phyloP scores from a whole-genome alignment of 92 coral and sea anemone genomes.

The Anthopleura xanthogrammica region DNA sequence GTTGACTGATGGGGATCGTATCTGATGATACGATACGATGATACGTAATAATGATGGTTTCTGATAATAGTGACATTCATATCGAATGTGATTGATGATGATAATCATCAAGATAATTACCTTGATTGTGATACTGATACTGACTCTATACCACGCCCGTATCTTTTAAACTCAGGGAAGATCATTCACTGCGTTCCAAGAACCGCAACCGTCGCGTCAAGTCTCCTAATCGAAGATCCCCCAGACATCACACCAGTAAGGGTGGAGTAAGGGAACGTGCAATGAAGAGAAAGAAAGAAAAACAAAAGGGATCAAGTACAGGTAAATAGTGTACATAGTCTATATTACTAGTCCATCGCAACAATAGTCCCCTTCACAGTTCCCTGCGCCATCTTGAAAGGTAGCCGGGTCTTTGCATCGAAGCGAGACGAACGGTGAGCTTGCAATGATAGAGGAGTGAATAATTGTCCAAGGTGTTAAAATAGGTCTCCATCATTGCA shows the following conservation, averaged over 20 bases:
- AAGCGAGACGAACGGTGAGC: too few species aligned
- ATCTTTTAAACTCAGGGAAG: neutral
- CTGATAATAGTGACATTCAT: too few species aligned
- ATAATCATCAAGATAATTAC: neutral
- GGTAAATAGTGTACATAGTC: constrained; percentile 30
- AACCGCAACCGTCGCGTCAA: constrained; percentile 15
- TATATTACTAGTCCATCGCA: neutral
- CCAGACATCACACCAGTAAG: constrained; percentile 21
- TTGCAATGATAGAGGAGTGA: too few species aligned
- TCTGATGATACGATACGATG: too few species aligned
- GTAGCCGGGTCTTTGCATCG: too few species aligned
- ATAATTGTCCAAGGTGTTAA: too few species aligned
- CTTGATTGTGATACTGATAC: neutral
- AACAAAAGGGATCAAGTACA: constrained; percentile 44
- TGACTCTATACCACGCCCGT: neutral
- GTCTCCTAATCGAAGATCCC: constrained; percentile 27
- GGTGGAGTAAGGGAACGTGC: constrained; percentile 53
- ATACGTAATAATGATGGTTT: too few species aligned
- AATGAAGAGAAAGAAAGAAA: constrained; percentile 64
- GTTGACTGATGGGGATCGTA: too few species aligned
- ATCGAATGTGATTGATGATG: too few species aligned
- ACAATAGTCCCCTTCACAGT: too few species aligned
- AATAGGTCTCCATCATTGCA: too few species aligned
- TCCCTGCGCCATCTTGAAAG: too few species aligned
- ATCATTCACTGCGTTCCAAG: neutral